Percentiles rank a stretch among this genome's conserved stretches.
Evolutionary conservation across 1,140 invertebrate species (phyloP).

Genomic region (Grapholita molesta): DNA sequence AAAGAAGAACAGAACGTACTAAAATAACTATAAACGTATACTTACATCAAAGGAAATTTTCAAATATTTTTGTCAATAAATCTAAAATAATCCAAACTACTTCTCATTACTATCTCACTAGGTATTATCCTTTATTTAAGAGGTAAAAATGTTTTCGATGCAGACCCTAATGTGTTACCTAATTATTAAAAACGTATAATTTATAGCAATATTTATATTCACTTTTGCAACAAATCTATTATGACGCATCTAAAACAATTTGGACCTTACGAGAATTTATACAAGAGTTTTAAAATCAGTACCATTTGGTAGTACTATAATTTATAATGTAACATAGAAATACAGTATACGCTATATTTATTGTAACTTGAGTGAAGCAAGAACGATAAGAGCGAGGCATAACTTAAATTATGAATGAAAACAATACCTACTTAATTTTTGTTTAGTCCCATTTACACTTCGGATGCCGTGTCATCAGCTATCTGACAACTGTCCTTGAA

Average conservation of each 20-base stretch:
- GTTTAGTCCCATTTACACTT: not conserved
- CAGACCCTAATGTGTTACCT: not conserved
- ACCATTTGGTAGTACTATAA: too few relatives aligned
- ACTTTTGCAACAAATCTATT: too few relatives aligned
- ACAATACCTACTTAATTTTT: not conserved
- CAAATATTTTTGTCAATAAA: too few relatives aligned
- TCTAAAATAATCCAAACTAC: not conserved
- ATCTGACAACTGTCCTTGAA: constrained; percentile 37
- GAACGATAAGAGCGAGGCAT: not conserved
- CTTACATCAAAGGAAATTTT: too few relatives aligned
- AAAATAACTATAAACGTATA: too few relatives aligned
- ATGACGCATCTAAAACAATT: not conserved
- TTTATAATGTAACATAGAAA: too few relatives aligned
- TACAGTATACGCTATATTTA: not conserved
- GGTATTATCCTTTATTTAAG: not conserved
- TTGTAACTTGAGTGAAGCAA: not conserved
- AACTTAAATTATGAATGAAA: not conserved
- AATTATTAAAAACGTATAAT: not conserved
- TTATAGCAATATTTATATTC: too few relatives aligned
- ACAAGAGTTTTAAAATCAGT: too few relatives aligned
- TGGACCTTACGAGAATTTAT: too few relatives aligned
- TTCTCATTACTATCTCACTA: not conserved
- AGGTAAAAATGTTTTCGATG: not conserved
- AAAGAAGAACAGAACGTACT: too few relatives aligned
- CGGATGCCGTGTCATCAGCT: constrained; percentile 22